A percentile compares a stretch with the other conserved stretches of the same genome.
phyloP scores from a whole-genome alignment of 2,113 vertebrate genomes.

The Cervus canadensis region DNA sequence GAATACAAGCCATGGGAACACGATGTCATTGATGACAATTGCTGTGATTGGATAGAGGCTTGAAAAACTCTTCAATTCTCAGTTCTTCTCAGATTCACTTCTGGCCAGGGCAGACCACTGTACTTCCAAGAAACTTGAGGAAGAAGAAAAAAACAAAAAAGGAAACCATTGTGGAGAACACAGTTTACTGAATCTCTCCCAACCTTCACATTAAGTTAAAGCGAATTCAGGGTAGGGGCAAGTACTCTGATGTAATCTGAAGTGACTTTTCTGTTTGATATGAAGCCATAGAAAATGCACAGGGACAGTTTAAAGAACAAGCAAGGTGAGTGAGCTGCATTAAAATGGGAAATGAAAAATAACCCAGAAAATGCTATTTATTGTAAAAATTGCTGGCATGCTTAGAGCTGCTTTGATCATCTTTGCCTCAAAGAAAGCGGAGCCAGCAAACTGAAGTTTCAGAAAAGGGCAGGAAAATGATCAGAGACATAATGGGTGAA shows the following conservation, averaged over 20 bases:
- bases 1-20: too few species aligned
- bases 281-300: slow-evolving; percentile 58
- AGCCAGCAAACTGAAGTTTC: slow-evolving; percentile 72
- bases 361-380: slow-evolving; percentile 78
- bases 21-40: neutral
- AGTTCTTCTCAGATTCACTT: neutral
- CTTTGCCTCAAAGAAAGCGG: slow-evolving; percentile 69
- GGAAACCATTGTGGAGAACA: neutral
- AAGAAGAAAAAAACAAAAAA: neutral
- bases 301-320: slow-evolving; percentile 69
- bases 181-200: neutral
- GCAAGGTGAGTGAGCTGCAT: slow-evolving; percentile 70
- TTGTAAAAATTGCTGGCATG: slow-evolving; percentile 74
- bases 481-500: slow-evolving; percentile 67
- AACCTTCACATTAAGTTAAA: slow-evolving; percentile 15
- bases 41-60: neutral
- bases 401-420: slow-evolving; percentile 76
- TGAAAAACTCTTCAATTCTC: neutral
- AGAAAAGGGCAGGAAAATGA: slow-evolving; percentile 72
- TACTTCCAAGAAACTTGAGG: neutral
- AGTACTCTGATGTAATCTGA: slow-evolving; percentile 37
- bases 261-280: slow-evolving; percentile 65
- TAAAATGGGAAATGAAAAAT: slow-evolving; percentile 76
- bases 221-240: neutral
- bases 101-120: neutral